phyloP scores from a whole-genome alignment of 2,888 invertebrate species.

The Ceraclea dissimilis region DNA sequence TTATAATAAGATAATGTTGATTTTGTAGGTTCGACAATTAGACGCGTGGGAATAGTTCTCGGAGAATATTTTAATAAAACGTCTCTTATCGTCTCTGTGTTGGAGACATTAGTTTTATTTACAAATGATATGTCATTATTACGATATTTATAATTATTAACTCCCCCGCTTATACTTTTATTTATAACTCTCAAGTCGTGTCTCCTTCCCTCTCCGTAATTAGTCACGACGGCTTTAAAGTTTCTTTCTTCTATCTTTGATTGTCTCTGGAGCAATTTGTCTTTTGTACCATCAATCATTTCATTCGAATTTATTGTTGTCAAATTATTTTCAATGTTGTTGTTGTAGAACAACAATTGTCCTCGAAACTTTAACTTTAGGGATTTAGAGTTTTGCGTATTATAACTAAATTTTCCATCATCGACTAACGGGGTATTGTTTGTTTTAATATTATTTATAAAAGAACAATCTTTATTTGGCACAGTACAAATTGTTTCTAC shows the following conservation, averaged over 20 bases:
- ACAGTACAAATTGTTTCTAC: conserved; percentile 16
- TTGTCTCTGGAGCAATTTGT: conserved; percentile 1
- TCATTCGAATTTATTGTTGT: neutral
- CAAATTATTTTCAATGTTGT: conserved; percentile 1
- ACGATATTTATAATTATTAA: too few species aligned
- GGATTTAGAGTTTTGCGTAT: neutral
- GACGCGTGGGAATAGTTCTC: neutral
- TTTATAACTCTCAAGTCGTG: neutral
- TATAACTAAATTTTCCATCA: neutral
- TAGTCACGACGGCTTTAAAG: neutral
- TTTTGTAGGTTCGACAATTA: neutral
- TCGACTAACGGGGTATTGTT: neutral
- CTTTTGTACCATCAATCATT: neutral
- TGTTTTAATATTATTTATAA: neutral
- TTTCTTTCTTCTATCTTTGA: neutral
- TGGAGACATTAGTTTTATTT: neutral
- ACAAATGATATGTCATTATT: neutral
- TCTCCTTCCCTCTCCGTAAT: neutral
- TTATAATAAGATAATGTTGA: neutral
- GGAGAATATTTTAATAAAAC: neutral
- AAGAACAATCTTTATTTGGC: conserved; percentile 19
- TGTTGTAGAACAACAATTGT: neutral
- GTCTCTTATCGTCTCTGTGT: neutral
- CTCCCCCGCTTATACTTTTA: too few species aligned
- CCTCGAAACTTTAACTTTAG: neutral